These are phyloP conservation scores for Acromyrmex echinatior DNA, from an alignment of 1,140 invertebrate genomes.

Conservation along the genomic window DNA sequence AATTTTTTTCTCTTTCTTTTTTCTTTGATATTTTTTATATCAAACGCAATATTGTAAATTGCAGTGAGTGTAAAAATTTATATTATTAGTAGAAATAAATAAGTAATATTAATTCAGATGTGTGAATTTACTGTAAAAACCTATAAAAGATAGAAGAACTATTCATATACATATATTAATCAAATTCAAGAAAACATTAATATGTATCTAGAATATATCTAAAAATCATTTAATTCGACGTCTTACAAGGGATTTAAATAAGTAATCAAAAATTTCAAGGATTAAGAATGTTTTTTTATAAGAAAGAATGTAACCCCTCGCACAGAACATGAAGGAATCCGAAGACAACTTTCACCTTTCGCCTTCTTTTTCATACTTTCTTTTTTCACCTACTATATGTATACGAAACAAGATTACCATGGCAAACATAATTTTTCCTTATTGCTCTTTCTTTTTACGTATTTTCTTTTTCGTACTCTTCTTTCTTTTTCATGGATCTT, in stretches of 20 bases:
- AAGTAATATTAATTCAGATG: background rate
- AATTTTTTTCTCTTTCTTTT: constrained; percentile 34
- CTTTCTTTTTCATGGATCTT: constrained; percentile 12
- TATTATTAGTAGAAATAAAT: background rate
- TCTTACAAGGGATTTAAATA: constrained; percentile 28
- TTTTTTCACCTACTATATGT: constrained; percentile 10
- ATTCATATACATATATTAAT: background rate
- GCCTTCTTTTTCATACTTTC: constrained; percentile 2
- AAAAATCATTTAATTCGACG: background rate
- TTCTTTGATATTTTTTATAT: background rate
- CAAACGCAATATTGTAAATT: background rate
- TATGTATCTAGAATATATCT: background rate
- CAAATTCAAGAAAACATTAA: background rate
- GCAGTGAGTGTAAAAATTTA: background rate
- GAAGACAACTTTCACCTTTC: constrained; percentile 13
- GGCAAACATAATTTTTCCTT: constrained; percentile 60
- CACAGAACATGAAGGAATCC: background rate
- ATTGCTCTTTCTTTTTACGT: constrained; percentile 1
- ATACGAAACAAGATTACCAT: constrained; percentile 50
- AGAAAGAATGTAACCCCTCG: constrained; percentile 1
- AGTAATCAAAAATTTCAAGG: background rate
- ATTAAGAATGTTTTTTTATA: constrained; percentile 8
- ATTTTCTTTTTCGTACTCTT: constrained; percentile 9
- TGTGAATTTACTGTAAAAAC: too few relatives aligned
- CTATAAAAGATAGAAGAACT: background rate